Evolutionary conservation across 2,113 vertebrate genomes (phyloP), one percentile per base, ranked within the genome.

Genomic region (Tachycineta bicolor): DNA sequence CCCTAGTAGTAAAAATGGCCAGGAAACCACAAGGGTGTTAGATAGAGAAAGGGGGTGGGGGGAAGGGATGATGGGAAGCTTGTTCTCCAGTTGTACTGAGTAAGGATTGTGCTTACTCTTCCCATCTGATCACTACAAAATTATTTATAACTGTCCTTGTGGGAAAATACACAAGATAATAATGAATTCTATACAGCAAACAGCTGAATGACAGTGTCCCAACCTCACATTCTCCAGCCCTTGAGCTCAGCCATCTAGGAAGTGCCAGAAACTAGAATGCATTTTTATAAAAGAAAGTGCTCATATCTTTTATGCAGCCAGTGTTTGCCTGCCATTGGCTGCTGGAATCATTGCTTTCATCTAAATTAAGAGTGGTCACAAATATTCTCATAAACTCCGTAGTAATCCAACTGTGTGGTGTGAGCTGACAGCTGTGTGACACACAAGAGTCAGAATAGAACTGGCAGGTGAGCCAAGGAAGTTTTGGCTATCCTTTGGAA

Each of bases 341-440:
- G 60, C 71, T 88, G 62, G 37, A 95, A 26, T 87, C 4, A 1
- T 44, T 75, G 69, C 39, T 77, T 91, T 96, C 86, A 78, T 85
- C 74, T 91, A 81, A 85, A 50, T 95, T 94, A 95, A 94, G 41
- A 89, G 63, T 55, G 92, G 82, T 95, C 94, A 96, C 91, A 96
- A 95, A 81, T 87, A 91, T 87, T 94, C 91, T 73, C 73, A 80
- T 90, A 96, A 96, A 91, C 37, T 84, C 84, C 62, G 70, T 73
- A 78, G 76, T 80, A 43, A 82, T 90, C 87, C 80, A 91, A 49
- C 60, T 71, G 64, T 25, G 82, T 52, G 69, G 64, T 92, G 80
- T 26, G 60, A 95, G 58, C 34, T 3, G 69, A 85, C 69, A 96
- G 80, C 91, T 77, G 76, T 55, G 76, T 71, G 84, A 88, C 89